Percentiles rank a stretch among this genome's conserved stretches.
phyloP scores from a whole-genome alignment of 2,888 invertebrate genomes.

The Caradrina clavipalpis region DNA sequence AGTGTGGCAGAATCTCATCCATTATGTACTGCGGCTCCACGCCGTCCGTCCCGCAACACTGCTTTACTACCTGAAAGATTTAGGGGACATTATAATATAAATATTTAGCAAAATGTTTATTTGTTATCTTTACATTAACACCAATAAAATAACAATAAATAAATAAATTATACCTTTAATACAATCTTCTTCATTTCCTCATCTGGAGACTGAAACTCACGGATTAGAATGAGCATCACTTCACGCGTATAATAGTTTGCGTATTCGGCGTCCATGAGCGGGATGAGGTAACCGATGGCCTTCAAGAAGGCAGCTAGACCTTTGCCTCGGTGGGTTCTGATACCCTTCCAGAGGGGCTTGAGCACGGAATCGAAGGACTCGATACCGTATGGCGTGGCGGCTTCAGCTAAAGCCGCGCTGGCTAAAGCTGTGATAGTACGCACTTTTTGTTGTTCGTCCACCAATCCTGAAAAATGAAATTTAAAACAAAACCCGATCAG shows the following conservation, averaged over 20 bases:
- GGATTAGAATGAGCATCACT: constrained; percentile 99
- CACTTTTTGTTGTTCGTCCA: constrained; percentile 99
- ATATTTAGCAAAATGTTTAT: background rate
- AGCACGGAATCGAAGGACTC: constrained; percentile 99
- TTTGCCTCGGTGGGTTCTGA: constrained; percentile 96
- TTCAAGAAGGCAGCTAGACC: constrained; percentile 99
- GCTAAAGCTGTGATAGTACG: constrained; percentile 99
- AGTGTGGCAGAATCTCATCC: constrained; percentile 99
- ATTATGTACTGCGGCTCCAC: constrained; percentile 99
- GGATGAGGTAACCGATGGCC: constrained; percentile 99
- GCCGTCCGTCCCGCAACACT: constrained; percentile 99
- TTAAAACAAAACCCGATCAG: too few relatives aligned
- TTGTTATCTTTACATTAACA: background rate
- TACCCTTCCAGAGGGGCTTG: constrained; percentile 99
- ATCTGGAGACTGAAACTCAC: constrained; percentile 99
- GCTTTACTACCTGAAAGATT: constrained; percentile 97
- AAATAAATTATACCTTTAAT: too few relatives aligned
- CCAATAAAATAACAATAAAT: constrained; percentile 23
- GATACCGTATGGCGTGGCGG: constrained; percentile 99
- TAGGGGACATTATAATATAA: background rate
- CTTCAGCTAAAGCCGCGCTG: constrained; percentile 99
- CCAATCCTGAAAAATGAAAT: constrained; percentile 91
- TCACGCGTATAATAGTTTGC: constrained; percentile 99
- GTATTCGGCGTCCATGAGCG: constrained; percentile 99
- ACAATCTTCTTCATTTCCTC: constrained; percentile 99